A percentile compares a stretch with the other conserved stretches of the same genome.
Conservation (phyloP, 2,113 vertebrate species). For the Protomyctophum bolini region DNA sequence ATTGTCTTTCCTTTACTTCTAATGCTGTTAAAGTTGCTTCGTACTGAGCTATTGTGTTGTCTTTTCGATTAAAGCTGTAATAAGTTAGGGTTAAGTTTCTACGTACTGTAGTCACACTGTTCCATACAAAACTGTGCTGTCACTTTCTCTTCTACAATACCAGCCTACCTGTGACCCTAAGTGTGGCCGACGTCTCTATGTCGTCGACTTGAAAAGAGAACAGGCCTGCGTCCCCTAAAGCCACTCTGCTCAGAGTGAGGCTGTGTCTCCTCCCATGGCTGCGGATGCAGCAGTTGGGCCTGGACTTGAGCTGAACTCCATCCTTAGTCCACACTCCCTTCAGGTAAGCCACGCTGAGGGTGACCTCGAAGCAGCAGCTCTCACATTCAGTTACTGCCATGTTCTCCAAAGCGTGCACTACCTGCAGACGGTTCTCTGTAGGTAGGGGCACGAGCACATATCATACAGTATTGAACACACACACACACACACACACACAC, state of each 20-base stretch:
- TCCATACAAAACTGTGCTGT: no score
- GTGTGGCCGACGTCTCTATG: slow-evolving; percentile 80
- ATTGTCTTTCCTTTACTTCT: no score
- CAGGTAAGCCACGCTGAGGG: slow-evolving; percentile 85
- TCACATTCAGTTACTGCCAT: slow-evolving; percentile 82
- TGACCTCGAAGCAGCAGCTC: slow-evolving; percentile 83
- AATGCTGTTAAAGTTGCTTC: no score
- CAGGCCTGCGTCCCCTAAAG: slow-evolving; percentile 83
- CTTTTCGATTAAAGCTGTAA: no score
- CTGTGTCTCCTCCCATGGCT: slow-evolving; percentile 83
- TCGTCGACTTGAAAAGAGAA: slow-evolving; percentile 86
- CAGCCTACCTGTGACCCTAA: slow-evolving; percentile 85
- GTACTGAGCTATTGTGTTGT: no score
- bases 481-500: background rate
- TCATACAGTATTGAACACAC: slow-evolving; percentile 1
- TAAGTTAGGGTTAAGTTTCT: no score
- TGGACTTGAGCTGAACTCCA: slow-evolving; percentile 80
- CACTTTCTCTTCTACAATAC: background rate
- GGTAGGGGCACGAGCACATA: background rate
- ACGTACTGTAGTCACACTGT: no score
- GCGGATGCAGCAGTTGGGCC: slow-evolving; percentile 77
- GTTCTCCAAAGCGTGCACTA: slow-evolving; percentile 84
- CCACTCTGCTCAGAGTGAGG: slow-evolving; percentile 79
- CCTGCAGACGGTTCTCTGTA: slow-evolving; percentile 87
- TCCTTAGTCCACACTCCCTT: slow-evolving; percentile 87